Conservation (phyloP, 2,113 vertebrate genomes). For the Tachysurus vachellii region DNA sequence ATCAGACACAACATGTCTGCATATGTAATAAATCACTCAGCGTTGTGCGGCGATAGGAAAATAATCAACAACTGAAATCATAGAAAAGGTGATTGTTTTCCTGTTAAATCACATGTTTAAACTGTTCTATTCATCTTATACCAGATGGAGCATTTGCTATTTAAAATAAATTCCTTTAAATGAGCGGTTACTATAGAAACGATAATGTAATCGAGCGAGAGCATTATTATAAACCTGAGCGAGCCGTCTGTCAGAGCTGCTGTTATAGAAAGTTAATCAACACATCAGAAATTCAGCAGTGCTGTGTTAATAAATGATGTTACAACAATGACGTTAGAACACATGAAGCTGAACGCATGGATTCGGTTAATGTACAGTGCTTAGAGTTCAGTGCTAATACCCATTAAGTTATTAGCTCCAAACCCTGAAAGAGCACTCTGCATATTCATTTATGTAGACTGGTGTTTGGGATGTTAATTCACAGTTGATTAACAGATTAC, state of each 20-base stretch:
- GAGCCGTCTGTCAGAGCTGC: not conserved
- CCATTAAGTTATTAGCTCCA: not conserved
- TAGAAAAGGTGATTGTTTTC: not conserved
- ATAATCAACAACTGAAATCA: not conserved
- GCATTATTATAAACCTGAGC: not conserved
- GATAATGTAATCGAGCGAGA: not conserved
- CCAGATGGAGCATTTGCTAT: not conserved
- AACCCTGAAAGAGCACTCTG: not conserved
- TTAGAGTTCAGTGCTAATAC: not conserved
- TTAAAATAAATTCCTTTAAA: not conserved
- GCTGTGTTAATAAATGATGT: not conserved
- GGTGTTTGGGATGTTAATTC: not conserved
- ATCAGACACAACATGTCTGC: not conserved
- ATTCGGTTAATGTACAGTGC: not conserved
- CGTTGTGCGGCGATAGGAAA: not conserved
- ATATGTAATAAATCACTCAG: not conserved
- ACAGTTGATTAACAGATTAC: conserved; percentile 14
- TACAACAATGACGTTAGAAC: not conserved
- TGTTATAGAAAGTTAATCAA: not conserved
- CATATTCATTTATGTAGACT: not conserved
- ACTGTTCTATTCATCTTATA: not conserved
- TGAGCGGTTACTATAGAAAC: not conserved
- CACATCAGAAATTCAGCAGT: not conserved
- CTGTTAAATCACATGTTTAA: not conserved
- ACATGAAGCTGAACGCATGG: not conserved